Evolutionary conservation across 2,888 invertebrate species (phyloP).

Genomic region (Xanthia icteritia): DNA sequence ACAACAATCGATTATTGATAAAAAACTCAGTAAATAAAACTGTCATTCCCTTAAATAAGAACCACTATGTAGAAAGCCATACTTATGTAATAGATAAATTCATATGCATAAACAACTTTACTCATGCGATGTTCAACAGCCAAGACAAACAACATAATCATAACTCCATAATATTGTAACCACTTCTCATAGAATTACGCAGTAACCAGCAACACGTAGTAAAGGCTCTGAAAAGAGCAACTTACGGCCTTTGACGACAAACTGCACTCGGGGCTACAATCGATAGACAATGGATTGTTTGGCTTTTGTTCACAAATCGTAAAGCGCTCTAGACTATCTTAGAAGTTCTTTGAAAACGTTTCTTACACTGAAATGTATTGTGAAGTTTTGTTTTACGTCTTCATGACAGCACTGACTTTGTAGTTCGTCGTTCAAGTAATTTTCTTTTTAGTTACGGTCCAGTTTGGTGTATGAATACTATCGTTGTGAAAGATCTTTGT

Average conservation of each 20-base stretch:
- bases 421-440: constrained; percentile 68
- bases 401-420: constrained; percentile 71
- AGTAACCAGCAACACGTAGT: constrained; percentile 74
- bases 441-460: constrained; percentile 65
- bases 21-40: background rate
- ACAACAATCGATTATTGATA: background rate
- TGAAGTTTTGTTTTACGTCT: constrained; percentile 75
- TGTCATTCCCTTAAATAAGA: background rate
- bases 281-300: constrained; percentile 88
- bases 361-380: constrained; percentile 79
- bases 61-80: background rate
- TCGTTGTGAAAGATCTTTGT: constrained; percentile 56
- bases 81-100: background rate
- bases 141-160: constrained; percentile 28
- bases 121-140: constrained; percentile 8
- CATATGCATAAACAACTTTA: constrained; percentile 1
- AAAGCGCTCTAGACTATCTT: constrained; percentile 80
- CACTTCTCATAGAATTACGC: constrained; percentile 55
- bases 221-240: constrained; percentile 76
- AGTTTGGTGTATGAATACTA: constrained; percentile 62
- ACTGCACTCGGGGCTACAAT: constrained; percentile 85
- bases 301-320: constrained; percentile 86
- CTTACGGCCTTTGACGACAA: constrained; percentile 86
- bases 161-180: constrained; percentile 40
- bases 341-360: constrained; percentile 81